phyloP scores from a whole-genome alignment of 1,140 invertebrate species.

The Neodiprion virginianus region DNA sequence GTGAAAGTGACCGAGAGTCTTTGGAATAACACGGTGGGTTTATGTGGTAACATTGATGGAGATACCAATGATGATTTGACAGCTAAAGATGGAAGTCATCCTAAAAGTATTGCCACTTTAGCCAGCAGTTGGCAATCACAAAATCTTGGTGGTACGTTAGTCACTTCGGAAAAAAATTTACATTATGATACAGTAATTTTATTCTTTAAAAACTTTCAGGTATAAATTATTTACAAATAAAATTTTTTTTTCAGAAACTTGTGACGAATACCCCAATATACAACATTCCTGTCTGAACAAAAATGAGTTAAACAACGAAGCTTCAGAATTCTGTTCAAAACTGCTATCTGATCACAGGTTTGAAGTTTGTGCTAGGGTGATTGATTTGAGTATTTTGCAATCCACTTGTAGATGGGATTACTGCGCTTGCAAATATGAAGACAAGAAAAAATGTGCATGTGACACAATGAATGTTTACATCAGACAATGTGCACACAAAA shows the following conservation, averaged over 20 bases:
- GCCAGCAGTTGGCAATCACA: conserved; percentile 73
- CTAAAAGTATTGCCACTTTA: conserved; percentile 63
- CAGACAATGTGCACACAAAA: conserved; percentile 74
- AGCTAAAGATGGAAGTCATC: conserved; percentile 63
- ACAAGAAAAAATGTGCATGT: conserved; percentile 74
- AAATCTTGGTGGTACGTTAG: conserved; percentile 66
- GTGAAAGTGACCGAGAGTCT: conserved; percentile 71
- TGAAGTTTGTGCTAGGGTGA: conserved; percentile 66
- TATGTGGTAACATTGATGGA: conserved; percentile 82
- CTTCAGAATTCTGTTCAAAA: conserved; percentile 68
- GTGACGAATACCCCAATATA: conserved; percentile 64
- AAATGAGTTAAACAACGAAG: conserved; percentile 56
- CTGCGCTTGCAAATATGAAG: conserved; percentile 69
- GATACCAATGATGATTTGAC: conserved; percentile 73
- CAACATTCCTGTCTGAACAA: conserved; percentile 58
- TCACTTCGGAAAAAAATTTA: conserved; percentile 19
- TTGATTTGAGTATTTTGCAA: conserved; percentile 64
- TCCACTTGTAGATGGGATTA: conserved; percentile 80
- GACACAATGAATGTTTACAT: conserved; percentile 78
- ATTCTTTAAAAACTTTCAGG: not conserved
- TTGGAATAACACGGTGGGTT: conserved; percentile 80
- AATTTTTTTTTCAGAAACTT: conserved; percentile 62
- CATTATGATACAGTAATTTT: not conserved
- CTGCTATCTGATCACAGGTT: conserved; percentile 71
- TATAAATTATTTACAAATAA: conserved; percentile 10